Evolutionary conservation across 2,797 vertebrate genomes (phyloP), one percentile per base, ranked within the genome.

Genomic region (Coccyzus lansbergi): DNA sequence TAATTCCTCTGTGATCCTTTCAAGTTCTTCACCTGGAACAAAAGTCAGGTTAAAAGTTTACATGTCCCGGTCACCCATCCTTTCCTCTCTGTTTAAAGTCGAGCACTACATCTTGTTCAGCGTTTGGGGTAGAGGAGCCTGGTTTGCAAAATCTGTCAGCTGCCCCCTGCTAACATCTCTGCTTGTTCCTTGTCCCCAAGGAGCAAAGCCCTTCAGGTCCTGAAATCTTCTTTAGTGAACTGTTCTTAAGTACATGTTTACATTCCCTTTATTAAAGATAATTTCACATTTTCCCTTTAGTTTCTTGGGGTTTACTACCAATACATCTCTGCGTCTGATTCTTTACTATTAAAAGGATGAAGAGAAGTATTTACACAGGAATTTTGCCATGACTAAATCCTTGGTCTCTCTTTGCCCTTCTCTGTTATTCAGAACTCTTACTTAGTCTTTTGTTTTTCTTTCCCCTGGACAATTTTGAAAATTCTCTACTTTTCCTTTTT

Each of bases 1-100:
- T 94, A 94, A 91, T 90, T 95, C 70, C 71, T 80, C 49, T 58
- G 60, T 88, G 92, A 95, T 86, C 34, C 77, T 95, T 92, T 86
- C 83, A 64, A 64, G 90, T 93, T 83, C 91, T 76, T 92, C 93
- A 94, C 92, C 91, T 95, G 87, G 77, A 96, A 92, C 83, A 94
- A 94, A 94, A 91, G 58, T 71, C 75, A 71, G 76, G 91, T 94
- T 95, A 96, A 93, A 94, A 97, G 94, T 94, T 92, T 95, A 77
- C 70, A 15, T 89, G 79, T 92, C 81, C 79, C 0, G 10, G 85
- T 92, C 92, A 92, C 71, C 94, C 63, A 49, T 87, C 55, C 42
- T 46, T 72, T 46, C 75, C 29, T 71, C 33, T 34, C 65, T 90
- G 28, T 69, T 84, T 90, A 76, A 94, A 90, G 49, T 42, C 1